These are phyloP conservation scores for Heterotilapia buettikoferi DNA, from an alignment of 2,113 vertebrate species.

Conservation along the genomic window DNA sequence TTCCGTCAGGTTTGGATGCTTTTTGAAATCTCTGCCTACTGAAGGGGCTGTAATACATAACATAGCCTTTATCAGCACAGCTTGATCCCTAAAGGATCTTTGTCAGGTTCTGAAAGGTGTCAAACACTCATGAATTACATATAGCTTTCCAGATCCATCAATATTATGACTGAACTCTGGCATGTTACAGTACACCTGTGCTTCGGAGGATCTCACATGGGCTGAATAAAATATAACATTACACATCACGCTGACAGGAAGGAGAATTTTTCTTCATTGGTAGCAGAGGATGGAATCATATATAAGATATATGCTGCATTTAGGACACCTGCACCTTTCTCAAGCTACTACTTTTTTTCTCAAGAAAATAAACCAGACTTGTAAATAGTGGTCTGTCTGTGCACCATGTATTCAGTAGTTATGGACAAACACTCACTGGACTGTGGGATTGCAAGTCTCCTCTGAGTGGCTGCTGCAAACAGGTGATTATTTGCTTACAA, in stretches of 20 bases:
- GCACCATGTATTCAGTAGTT: neutral
- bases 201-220: constrained; percentile 39
- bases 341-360: neutral
- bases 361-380: constrained; percentile 10
- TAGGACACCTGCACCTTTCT: neutral
- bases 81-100: constrained; percentile 53
- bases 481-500: constrained; percentile 13
- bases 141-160: constrained; percentile 52
- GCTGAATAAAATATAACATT: constrained; percentile 69
- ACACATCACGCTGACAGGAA: constrained; percentile 41
- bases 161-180: constrained; percentile 39
- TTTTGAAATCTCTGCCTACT: constrained; percentile 17
- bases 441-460: neutral
- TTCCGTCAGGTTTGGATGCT: constrained; percentile 35
- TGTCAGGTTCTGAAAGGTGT: constrained; percentile 60
- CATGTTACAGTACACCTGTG: constrained; percentile 34
- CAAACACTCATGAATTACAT: constrained; percentile 67
- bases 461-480: constrained; percentile 9
- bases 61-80: constrained; percentile 30
- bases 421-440: constrained; percentile 5
- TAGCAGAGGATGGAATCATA: constrained; percentile 46
- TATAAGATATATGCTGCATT: constrained; percentile 32
- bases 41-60: constrained; percentile 40
- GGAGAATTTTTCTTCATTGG: constrained; percentile 45
- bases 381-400: constrained; percentile 15